Evolutionary conservation across 2,888 invertebrate genomes (phyloP).

Genomic region (Campoletis raptor): DNA sequence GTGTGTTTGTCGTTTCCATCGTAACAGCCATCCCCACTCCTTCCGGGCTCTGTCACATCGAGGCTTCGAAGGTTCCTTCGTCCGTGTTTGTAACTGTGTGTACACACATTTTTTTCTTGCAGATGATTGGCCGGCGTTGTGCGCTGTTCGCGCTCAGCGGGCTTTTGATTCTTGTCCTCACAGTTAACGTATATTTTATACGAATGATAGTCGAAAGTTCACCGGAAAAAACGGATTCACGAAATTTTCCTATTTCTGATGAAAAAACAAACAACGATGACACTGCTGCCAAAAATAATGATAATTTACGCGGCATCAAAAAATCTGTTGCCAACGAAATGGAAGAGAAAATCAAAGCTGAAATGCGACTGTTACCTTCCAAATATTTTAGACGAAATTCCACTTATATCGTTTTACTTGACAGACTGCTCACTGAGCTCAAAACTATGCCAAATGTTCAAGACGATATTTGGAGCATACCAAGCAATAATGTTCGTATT

Average conservation of each 20-base stretch:
- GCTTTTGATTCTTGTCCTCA: constrained; percentile 82
- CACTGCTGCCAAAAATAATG: constrained; percentile 63
- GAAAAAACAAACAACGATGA: constrained; percentile 71
- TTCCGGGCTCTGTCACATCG: not conserved
- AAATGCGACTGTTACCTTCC: constrained; percentile 77
- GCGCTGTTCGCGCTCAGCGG: constrained; percentile 81
- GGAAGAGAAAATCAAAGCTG: constrained; percentile 75
- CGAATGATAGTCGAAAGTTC: constrained; percentile 83
- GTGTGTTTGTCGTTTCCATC: constrained; percentile 39
- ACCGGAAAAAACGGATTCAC: constrained; percentile 73
- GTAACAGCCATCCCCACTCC: constrained; percentile 32
- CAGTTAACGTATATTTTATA: constrained; percentile 83
- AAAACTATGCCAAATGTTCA: constrained; percentile 75
- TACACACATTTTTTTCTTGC: constrained; percentile 60
- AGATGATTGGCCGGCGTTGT: constrained; percentile 83
- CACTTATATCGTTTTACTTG: constrained; percentile 76
- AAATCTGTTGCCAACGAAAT: constrained; percentile 73
- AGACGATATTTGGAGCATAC: constrained; percentile 80
- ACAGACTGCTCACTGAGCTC: constrained; percentile 77
- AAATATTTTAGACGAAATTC: constrained; percentile 80
- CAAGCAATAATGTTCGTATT: constrained; percentile 79
- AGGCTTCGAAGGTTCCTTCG: not conserved
- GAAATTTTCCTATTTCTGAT: constrained; percentile 73
- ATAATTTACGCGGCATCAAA: constrained; percentile 65
- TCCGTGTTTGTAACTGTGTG: not conserved